Conservation (phyloP, 2,888 invertebrate species). For the Cantharis lateralis region DNA sequence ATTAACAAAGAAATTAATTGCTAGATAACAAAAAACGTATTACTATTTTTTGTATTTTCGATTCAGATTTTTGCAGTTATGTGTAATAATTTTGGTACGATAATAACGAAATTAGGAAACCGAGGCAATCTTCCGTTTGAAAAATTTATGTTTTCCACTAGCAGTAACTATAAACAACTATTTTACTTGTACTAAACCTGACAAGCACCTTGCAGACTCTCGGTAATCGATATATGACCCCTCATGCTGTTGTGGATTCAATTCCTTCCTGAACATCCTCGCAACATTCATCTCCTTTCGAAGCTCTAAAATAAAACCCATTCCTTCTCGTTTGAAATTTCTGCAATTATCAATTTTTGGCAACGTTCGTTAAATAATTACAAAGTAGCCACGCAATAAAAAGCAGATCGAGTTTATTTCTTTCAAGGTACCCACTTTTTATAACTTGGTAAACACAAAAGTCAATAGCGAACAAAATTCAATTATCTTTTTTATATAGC, state of each 20-base stretch:
- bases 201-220: conserved; percentile 56
- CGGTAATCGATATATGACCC: conserved; percentile 52
- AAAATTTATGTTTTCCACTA: background rate
- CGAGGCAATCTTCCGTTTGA: background rate
- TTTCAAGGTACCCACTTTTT: background rate
- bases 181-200: conserved; percentile 53
- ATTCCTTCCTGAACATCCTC: conserved; percentile 44
- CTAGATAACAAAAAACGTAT: background rate
- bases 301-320: background rate
- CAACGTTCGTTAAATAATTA: background rate
- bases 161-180: background rate
- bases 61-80: background rate
- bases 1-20: background rate
- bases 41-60: background rate
- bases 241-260: conserved; percentile 41
- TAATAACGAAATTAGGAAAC: background rate
- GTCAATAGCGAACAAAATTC: background rate
- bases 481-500: conserved; percentile 1
- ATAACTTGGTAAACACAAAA: background rate
- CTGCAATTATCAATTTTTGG: background rate
- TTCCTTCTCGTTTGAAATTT: background rate
- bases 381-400: background rate
- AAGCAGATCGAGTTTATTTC: background rate
- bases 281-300: conserved; percentile 3
- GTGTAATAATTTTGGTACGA: background rate